These are phyloP conservation scores for Microtus ochrogaster DNA, from an alignment of 2,113 vertebrate genomes.

Conservation along the genomic window DNA sequence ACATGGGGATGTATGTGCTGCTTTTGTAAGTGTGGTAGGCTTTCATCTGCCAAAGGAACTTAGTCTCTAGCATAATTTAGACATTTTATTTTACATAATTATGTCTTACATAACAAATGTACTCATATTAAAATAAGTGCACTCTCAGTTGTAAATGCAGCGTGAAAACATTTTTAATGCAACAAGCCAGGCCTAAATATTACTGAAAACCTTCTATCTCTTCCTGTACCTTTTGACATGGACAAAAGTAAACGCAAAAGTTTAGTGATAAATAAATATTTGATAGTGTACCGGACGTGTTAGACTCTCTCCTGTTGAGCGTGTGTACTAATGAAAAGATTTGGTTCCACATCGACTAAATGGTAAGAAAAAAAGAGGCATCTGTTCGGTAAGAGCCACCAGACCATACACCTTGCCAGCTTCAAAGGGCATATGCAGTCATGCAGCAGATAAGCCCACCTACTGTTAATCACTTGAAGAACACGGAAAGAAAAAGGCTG, in stretches of 20 bases:
- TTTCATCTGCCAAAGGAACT: conserved; percentile 11
- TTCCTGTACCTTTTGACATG: neutral
- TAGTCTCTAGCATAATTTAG: conserved; percentile 44
- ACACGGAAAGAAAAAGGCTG: neutral
- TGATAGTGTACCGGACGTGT: neutral
- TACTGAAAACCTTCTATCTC: neutral
- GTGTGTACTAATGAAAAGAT: conserved; percentile 22
- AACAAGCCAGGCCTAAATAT: neutral
- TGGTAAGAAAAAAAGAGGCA: neutral
- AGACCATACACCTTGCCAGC: neutral
- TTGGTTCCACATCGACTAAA: conserved; percentile 21
- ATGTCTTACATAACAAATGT: conserved; percentile 54
- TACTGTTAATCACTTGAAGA: neutral
- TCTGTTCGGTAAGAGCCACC: neutral
- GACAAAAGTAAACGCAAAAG: neutral
- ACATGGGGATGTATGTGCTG: neutral
- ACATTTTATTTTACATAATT: conserved; percentile 60
- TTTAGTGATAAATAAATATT: neutral
- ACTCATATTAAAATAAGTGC: conserved; percentile 41
- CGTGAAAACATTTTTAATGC: conserved; percentile 15
- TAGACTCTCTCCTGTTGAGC: neutral
- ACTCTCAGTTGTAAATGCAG: neutral
- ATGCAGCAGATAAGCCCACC: neutral
- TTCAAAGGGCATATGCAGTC: neutral
- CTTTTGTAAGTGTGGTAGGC: neutral